Conservation (phyloP, 2,113 vertebrate genomes). For the Hemibates koningsi region DNA sequence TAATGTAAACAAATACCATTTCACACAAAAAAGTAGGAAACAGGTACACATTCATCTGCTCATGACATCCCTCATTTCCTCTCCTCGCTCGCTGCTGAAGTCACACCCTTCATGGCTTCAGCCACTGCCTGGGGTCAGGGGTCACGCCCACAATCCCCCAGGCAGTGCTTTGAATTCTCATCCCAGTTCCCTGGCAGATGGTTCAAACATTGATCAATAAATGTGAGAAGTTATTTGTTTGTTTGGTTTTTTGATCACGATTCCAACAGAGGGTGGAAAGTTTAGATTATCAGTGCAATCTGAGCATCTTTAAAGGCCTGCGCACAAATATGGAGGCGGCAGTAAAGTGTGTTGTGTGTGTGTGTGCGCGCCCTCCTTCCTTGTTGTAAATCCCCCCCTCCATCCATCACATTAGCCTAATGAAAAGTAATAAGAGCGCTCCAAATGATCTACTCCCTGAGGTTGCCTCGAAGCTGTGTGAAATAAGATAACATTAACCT, state of each 20-base stretch:
- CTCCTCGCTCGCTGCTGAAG: neutral
- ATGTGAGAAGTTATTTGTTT: neutral
- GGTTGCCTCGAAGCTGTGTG: conserved; percentile 45
- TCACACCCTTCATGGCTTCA: neutral
- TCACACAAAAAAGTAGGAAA: neutral
- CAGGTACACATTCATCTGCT: neutral
- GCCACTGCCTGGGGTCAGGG: neutral
- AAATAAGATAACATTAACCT: conserved; percentile 69
- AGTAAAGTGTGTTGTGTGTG: conserved; percentile 1
- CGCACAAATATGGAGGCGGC: neutral
- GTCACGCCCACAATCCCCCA: conserved; percentile 10
- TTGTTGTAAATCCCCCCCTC: conserved; percentile 33
- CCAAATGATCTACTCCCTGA: conserved; percentile 57
- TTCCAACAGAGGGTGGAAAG: neutral
- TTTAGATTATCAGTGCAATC: neutral
- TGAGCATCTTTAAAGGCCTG: neutral
- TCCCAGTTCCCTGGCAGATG: neutral
- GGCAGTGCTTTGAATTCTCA: neutral
- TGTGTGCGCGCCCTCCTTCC: neutral
- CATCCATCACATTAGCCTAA: conserved; percentile 65
- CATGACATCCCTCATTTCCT: neutral
- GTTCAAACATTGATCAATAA: neutral
- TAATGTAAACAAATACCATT: neutral
- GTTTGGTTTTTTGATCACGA: neutral
- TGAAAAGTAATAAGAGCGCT: conserved; percentile 66